Evolutionary conservation across 2,797 vertebrate genomes (phyloP).

Genomic region (Tapera naevia): DNA sequence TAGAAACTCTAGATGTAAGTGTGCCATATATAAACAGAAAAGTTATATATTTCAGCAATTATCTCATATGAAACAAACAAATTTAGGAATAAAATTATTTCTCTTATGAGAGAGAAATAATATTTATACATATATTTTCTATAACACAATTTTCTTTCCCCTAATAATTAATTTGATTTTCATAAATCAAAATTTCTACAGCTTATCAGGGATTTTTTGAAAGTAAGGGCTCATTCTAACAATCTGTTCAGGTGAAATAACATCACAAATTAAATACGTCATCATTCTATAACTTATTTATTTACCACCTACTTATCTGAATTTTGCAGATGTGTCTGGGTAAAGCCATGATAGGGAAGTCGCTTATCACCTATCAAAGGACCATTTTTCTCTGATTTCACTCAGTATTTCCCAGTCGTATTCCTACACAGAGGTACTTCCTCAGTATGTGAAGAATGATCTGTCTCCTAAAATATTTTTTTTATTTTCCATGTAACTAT

Average conservation of each 20-base stretch:
- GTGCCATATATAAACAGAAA: background rate
- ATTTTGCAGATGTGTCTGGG: background rate
- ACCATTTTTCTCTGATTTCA: background rate
- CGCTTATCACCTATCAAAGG: background rate
- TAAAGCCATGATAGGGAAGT: background rate
- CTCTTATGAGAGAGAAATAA: background rate
- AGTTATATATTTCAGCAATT: background rate
- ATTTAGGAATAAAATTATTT: background rate
- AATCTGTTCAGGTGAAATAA: background rate
- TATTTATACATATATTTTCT: background rate
- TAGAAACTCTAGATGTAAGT: background rate
- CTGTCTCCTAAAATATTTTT: background rate
- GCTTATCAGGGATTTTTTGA: background rate
- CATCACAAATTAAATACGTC: background rate
- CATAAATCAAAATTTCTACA: background rate
- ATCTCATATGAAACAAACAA: background rate
- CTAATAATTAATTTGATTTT: background rate
- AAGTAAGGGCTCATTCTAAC: background rate
- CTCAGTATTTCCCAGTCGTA: background rate
- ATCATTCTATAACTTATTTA: background rate
- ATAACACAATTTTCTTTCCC: background rate
- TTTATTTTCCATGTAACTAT: background rate
- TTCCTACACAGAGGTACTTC: background rate
- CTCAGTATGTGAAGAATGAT: background rate
- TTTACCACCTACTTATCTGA: background rate